Evolutionary conservation across 2,113 vertebrate genomes (phyloP).

Genomic region (Oophaga pumilio): DNA sequence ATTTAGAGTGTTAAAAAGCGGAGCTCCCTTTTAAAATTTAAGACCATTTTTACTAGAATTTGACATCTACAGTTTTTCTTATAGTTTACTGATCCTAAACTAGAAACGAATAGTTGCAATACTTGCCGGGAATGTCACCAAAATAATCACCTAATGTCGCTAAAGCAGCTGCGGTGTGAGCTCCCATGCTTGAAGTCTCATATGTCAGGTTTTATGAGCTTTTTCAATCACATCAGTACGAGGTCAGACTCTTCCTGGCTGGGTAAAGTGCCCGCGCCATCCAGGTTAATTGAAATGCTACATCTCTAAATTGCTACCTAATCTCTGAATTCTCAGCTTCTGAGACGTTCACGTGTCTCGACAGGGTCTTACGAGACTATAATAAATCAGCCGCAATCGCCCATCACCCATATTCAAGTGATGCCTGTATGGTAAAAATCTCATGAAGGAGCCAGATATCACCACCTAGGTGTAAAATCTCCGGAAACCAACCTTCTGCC

Average conservation of each 20-base stretch:
- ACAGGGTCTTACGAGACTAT: not conserved
- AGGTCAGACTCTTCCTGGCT: not conserved
- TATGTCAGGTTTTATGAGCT: constrained; percentile 7
- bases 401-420: not conserved
- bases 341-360: not conserved
- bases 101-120: not conserved
- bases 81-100: not conserved
- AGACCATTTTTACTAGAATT: not conserved
- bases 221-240: not conserved
- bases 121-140: not conserved
- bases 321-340: not conserved
- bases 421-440: not conserved
- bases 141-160: not conserved
- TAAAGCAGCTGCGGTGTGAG: not conserved
- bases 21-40: not conserved
- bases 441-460: not conserved
- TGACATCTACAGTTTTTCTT: not conserved
- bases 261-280: not conserved
- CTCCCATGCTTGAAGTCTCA: not conserved
- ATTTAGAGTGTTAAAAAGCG: not conserved
- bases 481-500: not conserved
- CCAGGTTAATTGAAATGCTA: not conserved
- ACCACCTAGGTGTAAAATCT: not conserved
- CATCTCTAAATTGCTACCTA: constrained; percentile 14
- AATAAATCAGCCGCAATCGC: constrained; percentile 13